phyloP scores from a whole-genome alignment of 2,113 vertebrate genomes.

The Sinocyclocheilus anshuiensis region DNA sequence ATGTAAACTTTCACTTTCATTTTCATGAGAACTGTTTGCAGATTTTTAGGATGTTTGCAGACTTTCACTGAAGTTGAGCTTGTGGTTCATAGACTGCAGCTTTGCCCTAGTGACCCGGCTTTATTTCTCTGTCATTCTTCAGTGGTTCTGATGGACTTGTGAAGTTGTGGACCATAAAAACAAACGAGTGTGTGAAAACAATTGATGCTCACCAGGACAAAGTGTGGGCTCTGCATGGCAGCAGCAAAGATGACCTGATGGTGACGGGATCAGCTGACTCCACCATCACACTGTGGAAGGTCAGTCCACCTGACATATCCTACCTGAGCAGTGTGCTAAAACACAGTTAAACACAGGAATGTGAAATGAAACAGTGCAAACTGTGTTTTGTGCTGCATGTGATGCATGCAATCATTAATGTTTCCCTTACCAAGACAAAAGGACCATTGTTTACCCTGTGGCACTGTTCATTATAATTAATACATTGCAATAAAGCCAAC shows the following conservation, averaged over 20 bases:
- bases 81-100: neutral
- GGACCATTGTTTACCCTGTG: neutral
- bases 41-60: neutral
- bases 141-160: slow-evolving; percentile 93
- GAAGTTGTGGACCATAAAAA: slow-evolving; percentile 98
- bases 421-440: neutral
- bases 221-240: slow-evolving; percentile 92
- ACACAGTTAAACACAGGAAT: neutral
- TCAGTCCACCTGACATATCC: slow-evolving; percentile 56
- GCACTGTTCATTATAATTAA: neutral
- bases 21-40: neutral
- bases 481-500: neutral
- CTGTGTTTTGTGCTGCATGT: neutral
- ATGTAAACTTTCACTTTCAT: neutral
- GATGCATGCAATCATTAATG: neutral
- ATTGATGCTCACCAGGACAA: slow-evolving; percentile 92
- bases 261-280: slow-evolving; percentile 90
- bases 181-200: slow-evolving; percentile 91
- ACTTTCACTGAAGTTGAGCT: neutral
- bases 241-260: slow-evolving; percentile 78
- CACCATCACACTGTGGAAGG: slow-evolving; percentile 87
- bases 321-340: neutral
- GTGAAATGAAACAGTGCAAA: neutral
- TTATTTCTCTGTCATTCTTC: slow-evolving; percentile 21
- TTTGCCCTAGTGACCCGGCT: neutral